These are phyloP conservation scores for Biston betularia DNA, from an alignment of 2,888 invertebrate genomes.

Conservation along the genomic window DNA sequence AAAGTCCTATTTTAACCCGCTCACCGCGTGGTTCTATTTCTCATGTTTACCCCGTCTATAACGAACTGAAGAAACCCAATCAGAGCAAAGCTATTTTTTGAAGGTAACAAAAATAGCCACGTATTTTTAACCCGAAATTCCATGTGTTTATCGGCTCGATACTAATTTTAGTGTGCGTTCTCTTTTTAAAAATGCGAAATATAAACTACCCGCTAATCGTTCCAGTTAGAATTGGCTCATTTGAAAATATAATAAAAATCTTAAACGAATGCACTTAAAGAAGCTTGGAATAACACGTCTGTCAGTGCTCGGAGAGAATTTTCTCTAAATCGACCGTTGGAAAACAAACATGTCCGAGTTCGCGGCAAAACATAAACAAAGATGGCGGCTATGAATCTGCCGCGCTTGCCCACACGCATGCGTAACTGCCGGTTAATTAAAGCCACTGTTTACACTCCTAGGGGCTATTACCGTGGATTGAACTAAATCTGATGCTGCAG, in stretches of 20 bases:
- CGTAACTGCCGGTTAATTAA: slow-evolving; percentile 76
- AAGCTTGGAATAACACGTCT: slow-evolving; percentile 63
- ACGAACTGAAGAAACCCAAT: slow-evolving; percentile 21
- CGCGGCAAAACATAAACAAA: slow-evolving; percentile 66
- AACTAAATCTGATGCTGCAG: slow-evolving; percentile 72
- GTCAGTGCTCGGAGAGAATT: slow-evolving; percentile 78
- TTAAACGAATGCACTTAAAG: slow-evolving; percentile 41
- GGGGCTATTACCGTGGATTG: slow-evolving; percentile 71
- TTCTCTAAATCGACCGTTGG: slow-evolving; percentile 71
- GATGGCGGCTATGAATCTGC: slow-evolving; percentile 69
- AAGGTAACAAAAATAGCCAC: slow-evolving; percentile 28
- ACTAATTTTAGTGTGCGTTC: slow-evolving; percentile 25
- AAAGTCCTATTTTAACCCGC: not conserved
- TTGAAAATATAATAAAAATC: slow-evolving; percentile 23
- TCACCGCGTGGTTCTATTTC: slow-evolving; percentile 15
- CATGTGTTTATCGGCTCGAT: slow-evolving; percentile 26
- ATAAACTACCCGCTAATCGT: slow-evolving; percentile 24
- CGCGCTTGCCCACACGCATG: slow-evolving; percentile 71
- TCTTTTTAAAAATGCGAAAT: slow-evolving; percentile 20
- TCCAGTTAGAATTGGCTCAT: slow-evolving; percentile 22
- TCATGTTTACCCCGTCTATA: slow-evolving; percentile 6
- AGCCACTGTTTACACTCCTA: slow-evolving; percentile 75
- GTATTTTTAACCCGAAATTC: slow-evolving; percentile 34
- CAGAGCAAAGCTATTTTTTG: slow-evolving; percentile 28
- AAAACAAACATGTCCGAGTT: slow-evolving; percentile 73